These are phyloP conservation scores for Leuctra nigra DNA, from an alignment of 2,888 invertebrate species.

Conservation along the genomic window DNA sequence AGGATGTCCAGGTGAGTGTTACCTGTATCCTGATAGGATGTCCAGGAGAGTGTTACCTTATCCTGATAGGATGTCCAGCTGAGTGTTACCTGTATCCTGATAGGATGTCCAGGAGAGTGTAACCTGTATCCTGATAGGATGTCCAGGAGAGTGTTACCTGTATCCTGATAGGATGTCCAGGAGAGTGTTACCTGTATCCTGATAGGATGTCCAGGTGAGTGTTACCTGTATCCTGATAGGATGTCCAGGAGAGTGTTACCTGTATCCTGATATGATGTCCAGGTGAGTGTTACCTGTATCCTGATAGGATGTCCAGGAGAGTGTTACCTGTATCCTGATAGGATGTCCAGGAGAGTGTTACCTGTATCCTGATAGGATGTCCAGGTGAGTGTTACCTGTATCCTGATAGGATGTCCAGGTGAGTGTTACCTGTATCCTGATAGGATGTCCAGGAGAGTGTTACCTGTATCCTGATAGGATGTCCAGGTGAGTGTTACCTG, in stretches of 20 bases:
- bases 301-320: neutral
- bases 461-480: conserved; percentile 10
- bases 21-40: conserved; percentile 11
- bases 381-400: conserved; percentile 41
- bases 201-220: conserved; percentile 41
- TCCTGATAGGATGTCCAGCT: conserved; percentile 5
- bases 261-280: conserved; percentile 7
- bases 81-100: conserved; percentile 41
- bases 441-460: conserved; percentile 41
- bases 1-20: conserved; percentile 41
- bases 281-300: conserved; percentile 41
- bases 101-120: conserved; percentile 41
- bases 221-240: conserved; percentile 3
- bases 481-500: conserved; percentile 41
- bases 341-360: conserved; percentile 41
- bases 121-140: conserved; percentile 9
- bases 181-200: conserved; percentile 41
- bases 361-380: conserved; percentile 11
- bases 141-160: conserved; percentile 41
- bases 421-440: conserved; percentile 41
- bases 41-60: conserved; percentile 41
- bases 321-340: conserved; percentile 41
- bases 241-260: conserved; percentile 41
- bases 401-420: conserved; percentile 3
- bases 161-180: conserved; percentile 8